Base-by-base conservation (phyloP, 2,113 vertebrate species). In the Enhydra lutris region DNA sequence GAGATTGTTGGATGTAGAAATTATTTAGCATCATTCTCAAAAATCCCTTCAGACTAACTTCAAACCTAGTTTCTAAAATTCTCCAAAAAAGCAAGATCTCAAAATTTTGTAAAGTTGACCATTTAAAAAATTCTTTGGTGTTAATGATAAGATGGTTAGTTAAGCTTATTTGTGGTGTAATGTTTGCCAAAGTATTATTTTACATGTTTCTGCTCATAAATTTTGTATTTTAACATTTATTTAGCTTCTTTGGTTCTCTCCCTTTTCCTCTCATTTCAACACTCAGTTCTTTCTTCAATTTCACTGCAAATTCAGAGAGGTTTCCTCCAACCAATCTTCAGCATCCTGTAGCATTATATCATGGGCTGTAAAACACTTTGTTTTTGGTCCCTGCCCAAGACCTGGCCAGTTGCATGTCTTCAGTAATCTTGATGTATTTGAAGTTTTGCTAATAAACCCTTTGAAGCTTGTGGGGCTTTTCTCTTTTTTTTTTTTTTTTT, bases 1-100 rank as follows among this genome's bases (percentile, higher is more conserved):
- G 89, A 93, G 52, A 84, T 93, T 61, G 59, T 93, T 98, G 65
- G 76, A 91, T 96, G 36, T 71, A 95, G 89, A 93, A 93, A 95
- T 93, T 91, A 90, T 73, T 92, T 96, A 61, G 36, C 89, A 67
- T 61, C 65, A 52, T 65, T 84, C 57, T 94, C 83, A 82, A 85
- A 86, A 97, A 45, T 91, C 73, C 36, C 83, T 94, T 55, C 42
- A 67, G 95, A 94, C 50, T 91, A 67, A 89, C 67, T 95, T 78
- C 17, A 82, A 95, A 93, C 6, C 42, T 89, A 85, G 34, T 59
- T 95, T 96, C 20, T 88, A 87, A 74, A 92, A 88, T 61, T 91
- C 26, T 91, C 42, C 69, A 83, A 83, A 94, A 84, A 87, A 93
- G 47, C 45, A 96, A 85, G 52, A 95, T 79, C 86, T 93, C 85